These are phyloP conservation scores for Plectropomus leopardus DNA, from an alignment of 2,113 vertebrate species.

Conservation along the genomic window DNA sequence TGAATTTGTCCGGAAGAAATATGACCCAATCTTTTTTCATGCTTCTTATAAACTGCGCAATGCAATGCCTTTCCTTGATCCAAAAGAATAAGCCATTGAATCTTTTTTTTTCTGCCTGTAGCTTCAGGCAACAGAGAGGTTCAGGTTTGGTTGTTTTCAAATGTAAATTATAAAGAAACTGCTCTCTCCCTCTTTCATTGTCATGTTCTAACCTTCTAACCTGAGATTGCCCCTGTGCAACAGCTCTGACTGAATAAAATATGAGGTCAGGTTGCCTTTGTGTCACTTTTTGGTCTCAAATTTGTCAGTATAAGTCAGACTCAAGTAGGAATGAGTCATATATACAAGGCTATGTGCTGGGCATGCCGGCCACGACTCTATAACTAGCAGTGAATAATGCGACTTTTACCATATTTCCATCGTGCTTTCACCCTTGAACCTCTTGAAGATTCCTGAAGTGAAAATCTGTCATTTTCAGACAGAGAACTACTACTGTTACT, in stretches of 20 bases:
- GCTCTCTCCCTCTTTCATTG: background rate
- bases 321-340: conserved; percentile 8
- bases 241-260: background rate
- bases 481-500: background rate
- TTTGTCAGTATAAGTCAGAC: conserved; percentile 2
- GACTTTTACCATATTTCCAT: background rate
- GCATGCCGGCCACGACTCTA: background rate
- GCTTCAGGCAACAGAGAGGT: background rate
- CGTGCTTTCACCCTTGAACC: background rate
- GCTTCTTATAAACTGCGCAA: background rate
- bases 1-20: conserved; percentile 44
- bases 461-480: background rate
- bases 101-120: no score
- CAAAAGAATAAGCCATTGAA: background rate
- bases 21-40: conserved; percentile 32
- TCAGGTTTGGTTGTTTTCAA: background rate
- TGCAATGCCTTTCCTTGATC: background rate
- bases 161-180: background rate
- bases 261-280: background rate
- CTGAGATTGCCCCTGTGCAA: no score
- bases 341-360: background rate
- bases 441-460: background rate
- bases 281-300: background rate
- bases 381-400: background rate
- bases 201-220: background rate